These are phyloP conservation scores for Myotis brandtii DNA, from an alignment of 2,113 vertebrate genomes.

Conservation along the genomic window DNA sequence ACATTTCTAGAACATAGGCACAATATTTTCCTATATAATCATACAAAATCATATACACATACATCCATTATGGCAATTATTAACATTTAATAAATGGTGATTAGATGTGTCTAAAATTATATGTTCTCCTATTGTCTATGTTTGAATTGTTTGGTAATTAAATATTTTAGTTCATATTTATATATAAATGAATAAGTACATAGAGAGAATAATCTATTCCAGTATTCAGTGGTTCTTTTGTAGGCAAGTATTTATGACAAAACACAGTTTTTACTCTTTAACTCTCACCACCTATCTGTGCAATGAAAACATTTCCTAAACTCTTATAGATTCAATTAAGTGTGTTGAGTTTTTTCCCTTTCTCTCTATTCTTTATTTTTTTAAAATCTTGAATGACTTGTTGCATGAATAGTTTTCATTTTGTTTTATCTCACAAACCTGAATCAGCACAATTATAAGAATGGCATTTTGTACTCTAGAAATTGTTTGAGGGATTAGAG, in stretches of 20 bases:
- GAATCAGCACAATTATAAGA: not conserved
- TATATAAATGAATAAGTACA: not conserved
- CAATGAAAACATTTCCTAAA: not conserved
- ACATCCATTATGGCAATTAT: not conserved
- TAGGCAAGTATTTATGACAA: not conserved
- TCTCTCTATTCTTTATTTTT: not conserved
- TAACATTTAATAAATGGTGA: not conserved
- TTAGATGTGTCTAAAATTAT: not conserved
- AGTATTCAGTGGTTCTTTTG: not conserved
- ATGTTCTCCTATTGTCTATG: not conserved
- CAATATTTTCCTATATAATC: not conserved
- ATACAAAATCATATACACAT: accelerated
- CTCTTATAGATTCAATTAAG: not conserved
- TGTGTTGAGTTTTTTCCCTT: not conserved
- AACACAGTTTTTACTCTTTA: not conserved
- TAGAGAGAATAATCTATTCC: not conserved
- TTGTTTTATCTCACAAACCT: not conserved
- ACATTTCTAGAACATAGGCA: not conserved
- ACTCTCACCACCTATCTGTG: too few species aligned
- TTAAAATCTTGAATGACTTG: not conserved
- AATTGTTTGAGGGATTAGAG: not conserved
- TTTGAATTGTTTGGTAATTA: not conserved
- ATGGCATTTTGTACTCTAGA: not conserved
- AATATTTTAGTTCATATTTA: not conserved
- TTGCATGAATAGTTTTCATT: not conserved